A percentile compares a stretch with the other conserved stretches of the same genome.
phyloP scores from a whole-genome alignment of 1,140 invertebrate species.

The Pseudomyrmex cubaensis region DNA sequence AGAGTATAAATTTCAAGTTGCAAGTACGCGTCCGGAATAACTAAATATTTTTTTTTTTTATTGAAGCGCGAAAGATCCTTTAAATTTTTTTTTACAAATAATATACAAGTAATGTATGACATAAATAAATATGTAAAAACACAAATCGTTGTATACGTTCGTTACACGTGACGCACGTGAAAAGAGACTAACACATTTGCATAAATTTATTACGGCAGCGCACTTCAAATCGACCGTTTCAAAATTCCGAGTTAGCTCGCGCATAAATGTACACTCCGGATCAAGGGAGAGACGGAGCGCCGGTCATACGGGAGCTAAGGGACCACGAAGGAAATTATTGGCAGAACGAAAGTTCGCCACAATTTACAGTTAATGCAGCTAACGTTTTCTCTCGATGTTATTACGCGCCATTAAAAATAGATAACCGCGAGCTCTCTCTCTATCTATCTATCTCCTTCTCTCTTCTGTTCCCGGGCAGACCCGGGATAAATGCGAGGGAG shows the following conservation, averaged over 20 bases:
- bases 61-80: neutral
- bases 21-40: slow-evolving; percentile 35
- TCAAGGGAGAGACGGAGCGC: slow-evolving; percentile 4
- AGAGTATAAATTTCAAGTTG: slow-evolving; percentile 38
- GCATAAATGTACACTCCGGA: slow-evolving; percentile 17
- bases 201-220: slow-evolving; percentile 2
- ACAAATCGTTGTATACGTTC: too few relatives aligned
- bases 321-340: slow-evolving; percentile 25
- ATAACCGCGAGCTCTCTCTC: slow-evolving; percentile 28
- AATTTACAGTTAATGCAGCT: slow-evolving; percentile 43
- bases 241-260: slow-evolving; percentile 48
- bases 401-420: slow-evolving; percentile 75
- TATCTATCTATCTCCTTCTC: neutral
- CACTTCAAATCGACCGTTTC: slow-evolving; percentile 28
- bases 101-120: neutral
- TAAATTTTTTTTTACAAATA: neutral
- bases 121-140: neutral
- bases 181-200: neutral
- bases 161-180: too few relatives aligned
- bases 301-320: slow-evolving; percentile 11
- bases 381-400: slow-evolving; percentile 60
- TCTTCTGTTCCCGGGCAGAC: neutral
- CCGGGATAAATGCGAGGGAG: slow-evolving; percentile 32
- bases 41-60: neutral
- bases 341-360: slow-evolving; percentile 35